Evolutionary conservation across 2,888 invertebrate genomes (phyloP).

Genomic region (Hemicrepidius hirtus): DNA sequence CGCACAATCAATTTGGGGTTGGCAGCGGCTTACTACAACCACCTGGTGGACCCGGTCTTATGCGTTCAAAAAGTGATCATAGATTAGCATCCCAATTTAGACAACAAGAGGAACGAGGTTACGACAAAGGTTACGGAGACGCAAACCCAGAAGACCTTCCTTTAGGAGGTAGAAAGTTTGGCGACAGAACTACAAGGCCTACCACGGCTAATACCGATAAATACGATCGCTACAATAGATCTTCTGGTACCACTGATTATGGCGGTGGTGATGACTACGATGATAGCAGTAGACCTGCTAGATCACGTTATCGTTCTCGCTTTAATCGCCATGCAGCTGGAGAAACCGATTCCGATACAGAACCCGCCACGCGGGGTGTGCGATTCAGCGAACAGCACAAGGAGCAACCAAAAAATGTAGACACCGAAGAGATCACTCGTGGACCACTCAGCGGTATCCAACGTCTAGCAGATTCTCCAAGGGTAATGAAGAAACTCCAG

Average conservation of each 20-base stretch:
- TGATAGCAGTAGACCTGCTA: slow-evolving; percentile 78
- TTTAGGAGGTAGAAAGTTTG: slow-evolving; percentile 85
- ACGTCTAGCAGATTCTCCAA: slow-evolving; percentile 88
- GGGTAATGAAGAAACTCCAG: slow-evolving; percentile 91
- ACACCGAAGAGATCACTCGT: slow-evolving; percentile 91
- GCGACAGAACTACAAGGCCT: slow-evolving; percentile 77
- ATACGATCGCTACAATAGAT: slow-evolving; percentile 70
- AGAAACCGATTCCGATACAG: slow-evolving; percentile 86
- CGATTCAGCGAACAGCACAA: slow-evolving; percentile 80
- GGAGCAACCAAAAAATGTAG: slow-evolving; percentile 84
- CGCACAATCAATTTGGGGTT: slow-evolving; percentile 62
- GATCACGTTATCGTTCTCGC: slow-evolving; percentile 81
- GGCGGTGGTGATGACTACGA: slow-evolving; percentile 83
- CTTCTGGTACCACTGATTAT: slow-evolving; percentile 72
- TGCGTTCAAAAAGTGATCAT: slow-evolving; percentile 95
- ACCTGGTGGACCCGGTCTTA: slow-evolving; percentile 84
- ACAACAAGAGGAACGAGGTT: slow-evolving; percentile 85
- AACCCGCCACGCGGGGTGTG: slow-evolving; percentile 77
- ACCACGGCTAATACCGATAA: slow-evolving; percentile 67
- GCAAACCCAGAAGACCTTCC: slow-evolving; percentile 79
- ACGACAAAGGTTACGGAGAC: slow-evolving; percentile 75
- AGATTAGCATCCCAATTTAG: slow-evolving; percentile 91
- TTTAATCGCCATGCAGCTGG: slow-evolving; percentile 74
- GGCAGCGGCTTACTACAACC: slow-evolving; percentile 73
- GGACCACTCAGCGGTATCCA: slow-evolving; percentile 93